Percentiles rank a stretch among this genome's conserved stretches.
Evolutionary conservation across 2,888 invertebrate species (phyloP).

Genomic region (Aphidius colemani): DNA sequence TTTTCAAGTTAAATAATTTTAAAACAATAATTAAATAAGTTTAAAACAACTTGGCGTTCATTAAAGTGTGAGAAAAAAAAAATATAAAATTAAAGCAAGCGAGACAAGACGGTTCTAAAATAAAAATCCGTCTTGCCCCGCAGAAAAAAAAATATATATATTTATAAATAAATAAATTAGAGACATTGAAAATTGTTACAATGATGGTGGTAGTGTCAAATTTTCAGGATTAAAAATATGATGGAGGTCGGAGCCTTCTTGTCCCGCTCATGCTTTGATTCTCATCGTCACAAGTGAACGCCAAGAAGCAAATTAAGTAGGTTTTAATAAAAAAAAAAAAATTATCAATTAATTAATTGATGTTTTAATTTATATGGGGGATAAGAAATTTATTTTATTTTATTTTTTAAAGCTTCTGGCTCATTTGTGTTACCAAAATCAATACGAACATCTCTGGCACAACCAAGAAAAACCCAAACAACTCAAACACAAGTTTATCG

Average conservation of each 20-base stretch:
- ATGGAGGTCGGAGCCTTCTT: not conserved
- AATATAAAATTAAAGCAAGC: not conserved
- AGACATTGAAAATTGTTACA: not conserved
- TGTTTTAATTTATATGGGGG: too few relatives aligned
- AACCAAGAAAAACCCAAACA: not conserved
- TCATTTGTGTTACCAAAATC: too few relatives aligned
- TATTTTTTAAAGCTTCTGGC: too few relatives aligned
- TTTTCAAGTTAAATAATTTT: too few relatives aligned
- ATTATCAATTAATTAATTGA: too few relatives aligned
- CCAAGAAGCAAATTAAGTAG: not conserved
- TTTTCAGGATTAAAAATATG: not conserved
- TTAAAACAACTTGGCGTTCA: not conserved
- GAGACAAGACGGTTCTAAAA: constrained; percentile 1
- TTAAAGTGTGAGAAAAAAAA: not conserved
- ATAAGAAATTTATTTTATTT: too few relatives aligned
- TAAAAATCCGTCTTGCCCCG: constrained; percentile 4
- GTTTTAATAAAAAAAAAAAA: too few relatives aligned
- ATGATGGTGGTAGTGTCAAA: not conserved
- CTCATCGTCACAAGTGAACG: not conserved
- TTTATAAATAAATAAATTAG: not conserved
- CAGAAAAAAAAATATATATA: not conserved
- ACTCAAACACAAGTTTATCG: not conserved
- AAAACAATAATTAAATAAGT: too few relatives aligned
- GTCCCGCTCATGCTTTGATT: constrained; percentile 6
- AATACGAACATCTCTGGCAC: too few relatives aligned